Percentiles rank a stretch among this genome's conserved stretches.
phyloP scores from a whole-genome alignment of 1,140 invertebrate genomes.

The Caenorhabditis tropicalis region DNA sequence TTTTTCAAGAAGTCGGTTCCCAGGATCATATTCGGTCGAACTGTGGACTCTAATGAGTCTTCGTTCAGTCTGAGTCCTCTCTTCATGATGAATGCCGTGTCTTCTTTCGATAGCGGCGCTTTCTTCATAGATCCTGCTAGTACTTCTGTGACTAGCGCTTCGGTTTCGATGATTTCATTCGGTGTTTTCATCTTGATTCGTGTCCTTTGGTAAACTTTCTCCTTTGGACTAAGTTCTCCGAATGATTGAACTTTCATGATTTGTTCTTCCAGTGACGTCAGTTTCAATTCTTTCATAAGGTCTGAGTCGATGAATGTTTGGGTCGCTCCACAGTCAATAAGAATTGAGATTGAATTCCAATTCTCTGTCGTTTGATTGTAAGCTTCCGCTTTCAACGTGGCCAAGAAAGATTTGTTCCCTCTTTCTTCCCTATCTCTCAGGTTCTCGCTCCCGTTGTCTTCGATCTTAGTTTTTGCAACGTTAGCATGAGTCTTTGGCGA shows the following conservation, averaged over 20 bases:
- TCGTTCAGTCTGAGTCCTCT: background rate
- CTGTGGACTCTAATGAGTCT: background rate
- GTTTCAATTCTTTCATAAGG: background rate
- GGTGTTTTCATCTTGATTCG: too few species aligned
- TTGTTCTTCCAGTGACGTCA: background rate
- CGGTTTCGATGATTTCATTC: too few species aligned
- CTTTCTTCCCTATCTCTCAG: background rate
- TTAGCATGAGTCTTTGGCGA: background rate
- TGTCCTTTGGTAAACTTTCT: too few species aligned
- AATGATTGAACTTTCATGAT: too few species aligned
- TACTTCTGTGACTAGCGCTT: too few species aligned
- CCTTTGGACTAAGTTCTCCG: too few species aligned
- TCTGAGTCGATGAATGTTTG: background rate
- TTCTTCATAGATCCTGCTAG: too few species aligned
- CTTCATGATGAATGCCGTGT: background rate
- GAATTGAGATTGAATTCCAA: background rate
- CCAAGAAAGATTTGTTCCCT: background rate
- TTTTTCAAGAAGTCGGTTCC: background rate
- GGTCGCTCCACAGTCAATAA: background rate
- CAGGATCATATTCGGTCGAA: background rate
- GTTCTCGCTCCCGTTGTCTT: background rate
- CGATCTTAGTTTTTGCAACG: background rate
- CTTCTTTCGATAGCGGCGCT: too few species aligned
- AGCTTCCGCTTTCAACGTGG: background rate
- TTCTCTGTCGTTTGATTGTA: background rate